Evolutionary conservation across 2,888 invertebrate species (phyloP).

Genomic region (Aspidiotus destructor): DNA sequence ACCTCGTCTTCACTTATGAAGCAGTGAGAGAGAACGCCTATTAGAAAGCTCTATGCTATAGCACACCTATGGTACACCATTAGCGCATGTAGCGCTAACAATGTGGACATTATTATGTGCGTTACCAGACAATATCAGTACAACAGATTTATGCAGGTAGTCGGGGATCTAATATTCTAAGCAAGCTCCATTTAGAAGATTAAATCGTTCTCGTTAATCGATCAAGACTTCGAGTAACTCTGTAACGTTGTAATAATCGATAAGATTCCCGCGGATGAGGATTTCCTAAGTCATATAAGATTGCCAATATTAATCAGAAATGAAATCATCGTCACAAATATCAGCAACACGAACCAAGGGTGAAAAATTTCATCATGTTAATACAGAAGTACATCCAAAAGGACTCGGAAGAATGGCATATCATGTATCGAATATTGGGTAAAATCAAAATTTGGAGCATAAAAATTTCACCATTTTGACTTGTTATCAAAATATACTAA

Average conservation of each 20-base stretch:
- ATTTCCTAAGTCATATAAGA: no score
- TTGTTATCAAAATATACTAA: not conserved
- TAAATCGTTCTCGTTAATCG: not conserved
- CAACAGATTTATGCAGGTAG: not conserved
- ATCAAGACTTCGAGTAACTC: no score
- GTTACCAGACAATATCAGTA: not conserved
- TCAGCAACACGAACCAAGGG: slow-evolving; percentile 43
- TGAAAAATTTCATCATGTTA: slow-evolving; percentile 37
- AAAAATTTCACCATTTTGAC: not conserved
- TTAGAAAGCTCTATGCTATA: slow-evolving; percentile 26
- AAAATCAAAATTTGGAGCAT: no score
- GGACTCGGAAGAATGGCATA: no score
- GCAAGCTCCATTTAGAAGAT: not conserved
- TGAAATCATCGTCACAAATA: slow-evolving; percentile 33
- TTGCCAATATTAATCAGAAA: slow-evolving; percentile 27
- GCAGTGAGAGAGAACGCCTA: slow-evolving; percentile 33
- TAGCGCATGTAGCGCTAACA: not conserved
- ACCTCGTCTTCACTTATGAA: slow-evolving; percentile 15
- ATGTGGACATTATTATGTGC: slow-evolving; percentile 33
- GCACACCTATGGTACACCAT: slow-evolving; percentile 33
- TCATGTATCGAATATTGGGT: no score
- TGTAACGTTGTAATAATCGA: no score
- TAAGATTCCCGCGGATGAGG: no score
- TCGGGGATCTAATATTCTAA: not conserved
- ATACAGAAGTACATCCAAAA: no score